Conservation (phyloP, 2,113 vertebrate species). For the Alexandromys fortis region DNA sequence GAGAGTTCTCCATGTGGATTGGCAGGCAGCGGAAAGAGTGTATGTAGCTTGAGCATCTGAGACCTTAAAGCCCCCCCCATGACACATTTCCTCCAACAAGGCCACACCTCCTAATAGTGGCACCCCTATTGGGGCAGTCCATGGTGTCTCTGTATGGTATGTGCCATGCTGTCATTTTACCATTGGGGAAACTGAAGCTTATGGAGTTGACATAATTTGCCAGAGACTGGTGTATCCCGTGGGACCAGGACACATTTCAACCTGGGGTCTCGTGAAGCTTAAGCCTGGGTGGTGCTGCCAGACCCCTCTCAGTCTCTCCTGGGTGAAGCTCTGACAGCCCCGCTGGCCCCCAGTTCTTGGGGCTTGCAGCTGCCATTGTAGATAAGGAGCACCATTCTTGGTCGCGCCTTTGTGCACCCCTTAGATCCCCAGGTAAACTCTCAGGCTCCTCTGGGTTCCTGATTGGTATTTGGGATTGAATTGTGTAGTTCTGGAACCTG, state of each 20-base stretch:
- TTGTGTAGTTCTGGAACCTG: not conserved
- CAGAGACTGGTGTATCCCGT: not conserved
- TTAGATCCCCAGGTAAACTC: not conserved
- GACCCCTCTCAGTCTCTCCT: not conserved
- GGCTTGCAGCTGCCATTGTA: not conserved
- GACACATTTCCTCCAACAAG: not conserved
- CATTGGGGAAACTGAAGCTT: constrained; percentile 2
- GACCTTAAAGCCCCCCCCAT: too few species aligned
- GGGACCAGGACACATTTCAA: not conserved
- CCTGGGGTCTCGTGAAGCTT: not conserved
- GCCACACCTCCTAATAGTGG: not conserved
- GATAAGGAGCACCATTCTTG: not conserved
- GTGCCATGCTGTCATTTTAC: not conserved
- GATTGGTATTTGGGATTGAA: not conserved
- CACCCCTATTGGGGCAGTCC: not conserved
- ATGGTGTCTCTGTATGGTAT: rapidly evolving
- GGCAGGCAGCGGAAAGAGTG: too few species aligned
- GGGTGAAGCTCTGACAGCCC: not conserved
- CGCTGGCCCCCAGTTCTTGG: not conserved
- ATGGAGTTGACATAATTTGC: not conserved
- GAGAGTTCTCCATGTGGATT: too few species aligned
- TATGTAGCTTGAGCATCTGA: too few species aligned
- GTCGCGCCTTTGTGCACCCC: not conserved
- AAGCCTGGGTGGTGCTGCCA: not conserved
- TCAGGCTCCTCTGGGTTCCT: too few species aligned